phyloP scores from a whole-genome alignment of 2,113 vertebrate genomes.

The Pachyramphus minor region DNA sequence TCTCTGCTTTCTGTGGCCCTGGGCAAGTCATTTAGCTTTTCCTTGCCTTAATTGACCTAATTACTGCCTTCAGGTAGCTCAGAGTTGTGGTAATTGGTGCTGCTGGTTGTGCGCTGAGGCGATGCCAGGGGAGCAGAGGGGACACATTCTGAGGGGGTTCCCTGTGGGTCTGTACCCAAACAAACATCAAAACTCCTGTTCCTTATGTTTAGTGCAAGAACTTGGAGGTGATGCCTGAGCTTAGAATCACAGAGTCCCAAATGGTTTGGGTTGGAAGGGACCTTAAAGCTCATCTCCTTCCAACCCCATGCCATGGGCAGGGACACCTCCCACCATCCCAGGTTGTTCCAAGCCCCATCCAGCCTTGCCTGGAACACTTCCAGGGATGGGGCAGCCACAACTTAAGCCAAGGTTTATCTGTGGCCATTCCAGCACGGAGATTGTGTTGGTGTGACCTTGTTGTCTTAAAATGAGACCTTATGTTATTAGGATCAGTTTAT shows the following conservation, averaged over 20 bases:
- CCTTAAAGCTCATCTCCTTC: background rate
- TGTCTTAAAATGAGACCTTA: background rate
- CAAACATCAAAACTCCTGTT: background rate
- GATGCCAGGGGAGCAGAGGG: background rate
- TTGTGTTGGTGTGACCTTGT: background rate
- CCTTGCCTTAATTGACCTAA: background rate
- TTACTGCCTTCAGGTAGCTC: background rate
- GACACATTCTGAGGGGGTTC: background rate
- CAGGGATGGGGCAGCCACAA: background rate
- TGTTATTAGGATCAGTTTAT: background rate
- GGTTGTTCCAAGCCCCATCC: background rate
- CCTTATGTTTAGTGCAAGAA: background rate
- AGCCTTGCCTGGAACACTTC: background rate
- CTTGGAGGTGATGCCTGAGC: background rate
- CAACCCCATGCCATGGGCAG: background rate
- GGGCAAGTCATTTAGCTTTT: background rate
- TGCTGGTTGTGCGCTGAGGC: background rate
- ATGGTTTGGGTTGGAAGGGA: background rate
- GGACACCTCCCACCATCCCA: background rate
- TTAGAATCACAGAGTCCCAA: background rate
- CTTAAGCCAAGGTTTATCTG: background rate
- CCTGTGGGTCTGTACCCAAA: background rate
- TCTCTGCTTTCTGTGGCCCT: background rate
- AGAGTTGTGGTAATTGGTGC: background rate
- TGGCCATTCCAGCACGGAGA: background rate